Conservation (phyloP, 2,797 vertebrate species). For the Tragopan temminckii region DNA sequence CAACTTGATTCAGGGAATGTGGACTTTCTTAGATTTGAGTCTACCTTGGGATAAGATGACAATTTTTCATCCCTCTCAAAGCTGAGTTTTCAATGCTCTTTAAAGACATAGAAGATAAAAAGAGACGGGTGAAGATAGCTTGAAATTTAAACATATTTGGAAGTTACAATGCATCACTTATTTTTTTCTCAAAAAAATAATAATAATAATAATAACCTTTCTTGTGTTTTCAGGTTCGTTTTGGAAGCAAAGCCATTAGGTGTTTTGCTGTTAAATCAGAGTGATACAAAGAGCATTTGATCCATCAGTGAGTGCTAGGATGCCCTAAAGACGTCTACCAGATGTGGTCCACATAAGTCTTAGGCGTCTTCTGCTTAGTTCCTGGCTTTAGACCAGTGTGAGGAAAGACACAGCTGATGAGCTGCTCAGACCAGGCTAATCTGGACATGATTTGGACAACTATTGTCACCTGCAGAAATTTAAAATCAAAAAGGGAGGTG, state of each 20-base stretch:
- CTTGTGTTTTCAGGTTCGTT: neutral
- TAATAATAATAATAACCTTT: neutral
- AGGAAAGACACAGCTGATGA: slow-evolving; percentile 43
- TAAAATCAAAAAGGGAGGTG: slow-evolving; percentile 51
- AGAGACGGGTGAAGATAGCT: neutral
- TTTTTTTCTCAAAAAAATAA: neutral
- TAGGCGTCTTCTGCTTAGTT: slow-evolving; percentile 15
- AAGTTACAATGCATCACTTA: neutral
- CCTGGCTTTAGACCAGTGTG: slow-evolving; percentile 37
- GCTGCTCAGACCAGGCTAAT: slow-evolving; percentile 46
- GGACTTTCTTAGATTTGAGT: neutral
- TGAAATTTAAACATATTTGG: neutral
- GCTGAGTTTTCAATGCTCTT: neutral
- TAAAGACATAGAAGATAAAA: neutral
- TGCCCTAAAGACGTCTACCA: slow-evolving; percentile 55
- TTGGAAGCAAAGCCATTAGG: neutral
- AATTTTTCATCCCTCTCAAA: neutral
- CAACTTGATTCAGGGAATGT: neutral
- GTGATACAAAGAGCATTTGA: slow-evolving; percentile 43
- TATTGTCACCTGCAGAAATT: slow-evolving; percentile 61
- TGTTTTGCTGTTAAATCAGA: slow-evolving; percentile 17
- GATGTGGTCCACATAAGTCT: slow-evolving; percentile 36
- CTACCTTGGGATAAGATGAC: neutral
- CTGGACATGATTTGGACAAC: slow-evolving; percentile 51
- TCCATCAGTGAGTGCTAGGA: neutral